Base-by-base conservation (phyloP, 2,888 invertebrate species). In the Clitarchus hookeri region DNA sequence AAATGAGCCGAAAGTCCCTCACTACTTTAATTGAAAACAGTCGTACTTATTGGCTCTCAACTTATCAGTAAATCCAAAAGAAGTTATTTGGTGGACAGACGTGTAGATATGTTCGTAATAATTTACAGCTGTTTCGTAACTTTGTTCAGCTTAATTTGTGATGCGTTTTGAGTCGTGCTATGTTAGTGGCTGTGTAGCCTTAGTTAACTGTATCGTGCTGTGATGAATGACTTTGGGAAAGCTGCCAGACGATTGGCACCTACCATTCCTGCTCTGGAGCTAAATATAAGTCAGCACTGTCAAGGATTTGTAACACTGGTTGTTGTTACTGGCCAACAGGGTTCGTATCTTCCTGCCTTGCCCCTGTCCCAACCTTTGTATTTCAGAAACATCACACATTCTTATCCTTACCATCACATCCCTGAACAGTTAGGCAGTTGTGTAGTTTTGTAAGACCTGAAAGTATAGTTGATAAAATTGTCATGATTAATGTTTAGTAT, bases 211-310 rank as follows among this genome's bases (percentile, higher is more conserved):
- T 65, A 3, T 65, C n/a, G 16, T 19, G 23, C 11, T 19, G 8
- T 65, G 65, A 65, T 65, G 16, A n/a, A 65, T 65, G 65, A 65
- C 65, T 65, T 8, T 19, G 65, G 65, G 65, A n/a, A 65, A n/a
- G 36, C 11, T 84, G 84, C 84, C 84, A 84, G 9, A 19, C 84
- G 54, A 84, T 84, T 84, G 84, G 84, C 84, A 84, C 26, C 84
- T 36, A 26, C 54, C 27, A 23, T 6, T 84, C 23, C 36, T 54
- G 84, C 65, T 65, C n/a, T n/a, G 65, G 65, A 65, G 65, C 65
- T 65, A 65, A 65, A 65, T 65, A 65, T 65, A 65, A 65, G n/a
- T n/a, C 65, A 19, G 16, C 8, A 2, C 0, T n/a, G 65, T 19
- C 65, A 3, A 65, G 65, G 65, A 65, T 65, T 1, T 48, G 48